phyloP scores from a whole-genome alignment of 2,797 vertebrate species.

The Syndactyla subalaris region DNA sequence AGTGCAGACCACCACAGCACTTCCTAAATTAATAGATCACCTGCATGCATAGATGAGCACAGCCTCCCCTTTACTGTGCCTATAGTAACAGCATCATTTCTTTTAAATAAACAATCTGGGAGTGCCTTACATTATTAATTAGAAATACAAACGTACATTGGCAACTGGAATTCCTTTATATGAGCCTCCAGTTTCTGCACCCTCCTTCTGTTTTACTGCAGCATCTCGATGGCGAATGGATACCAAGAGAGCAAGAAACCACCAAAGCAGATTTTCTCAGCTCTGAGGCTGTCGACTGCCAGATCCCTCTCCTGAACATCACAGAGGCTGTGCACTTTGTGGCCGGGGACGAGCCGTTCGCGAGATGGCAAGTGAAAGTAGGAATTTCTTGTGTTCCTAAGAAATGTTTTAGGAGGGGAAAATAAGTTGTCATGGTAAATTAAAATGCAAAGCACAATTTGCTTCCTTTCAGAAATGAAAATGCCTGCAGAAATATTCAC shows the following conservation, averaged over 20 bases:
- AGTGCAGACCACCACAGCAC: background rate
- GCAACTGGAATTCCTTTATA: background rate
- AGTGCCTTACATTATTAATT: background rate
- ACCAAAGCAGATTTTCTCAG: slow-evolving; percentile 83
- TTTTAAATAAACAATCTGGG: background rate
- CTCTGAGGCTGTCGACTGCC: slow-evolving; percentile 81
- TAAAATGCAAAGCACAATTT: slow-evolving; percentile 48
- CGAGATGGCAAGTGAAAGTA: slow-evolving; percentile 88
- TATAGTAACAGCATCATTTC: background rate
- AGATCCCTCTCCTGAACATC: slow-evolving; percentile 76
- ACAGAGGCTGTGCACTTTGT: slow-evolving; percentile 75
- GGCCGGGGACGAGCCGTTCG: slow-evolving; percentile 78
- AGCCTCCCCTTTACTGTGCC: background rate
- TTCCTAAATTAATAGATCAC: background rate
- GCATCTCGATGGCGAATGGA: slow-evolving; percentile 77
- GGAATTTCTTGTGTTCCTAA: slow-evolving; percentile 43
- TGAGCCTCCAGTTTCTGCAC: background rate
- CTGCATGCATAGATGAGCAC: background rate
- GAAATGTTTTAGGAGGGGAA: background rate
- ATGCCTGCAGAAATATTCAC: background rate
- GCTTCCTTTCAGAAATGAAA: slow-evolving; percentile 8
- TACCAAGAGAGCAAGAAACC: slow-evolving; percentile 75
- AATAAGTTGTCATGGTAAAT: slow-evolving; percentile 29
- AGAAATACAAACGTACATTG: background rate
- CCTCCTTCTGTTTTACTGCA: slow-evolving; percentile 45